phyloP scores from a whole-genome alignment of 2,797 vertebrate species.

The Enteromius radiatus region DNA sequence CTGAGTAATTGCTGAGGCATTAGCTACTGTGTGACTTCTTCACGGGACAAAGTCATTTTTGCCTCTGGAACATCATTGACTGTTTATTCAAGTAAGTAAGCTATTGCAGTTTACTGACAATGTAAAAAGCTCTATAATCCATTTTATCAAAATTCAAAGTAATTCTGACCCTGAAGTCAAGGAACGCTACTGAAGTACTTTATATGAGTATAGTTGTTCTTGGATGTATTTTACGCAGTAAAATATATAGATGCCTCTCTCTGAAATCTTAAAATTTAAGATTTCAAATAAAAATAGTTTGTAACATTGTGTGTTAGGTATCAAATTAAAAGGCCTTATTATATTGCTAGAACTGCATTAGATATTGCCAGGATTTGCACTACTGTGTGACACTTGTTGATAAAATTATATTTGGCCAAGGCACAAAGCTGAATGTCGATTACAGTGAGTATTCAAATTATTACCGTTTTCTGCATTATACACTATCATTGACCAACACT shows the following conservation, averaged over 20 bases:
- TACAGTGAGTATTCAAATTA: constrained; percentile 36
- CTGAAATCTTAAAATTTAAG: not conserved
- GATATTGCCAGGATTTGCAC: constrained; percentile 22
- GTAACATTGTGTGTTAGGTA: not conserved
- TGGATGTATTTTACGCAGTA: not conserved
- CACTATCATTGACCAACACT: not conserved
- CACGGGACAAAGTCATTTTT: constrained; percentile 21
- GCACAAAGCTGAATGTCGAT: constrained; percentile 41
- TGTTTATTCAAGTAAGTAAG: constrained; percentile 36
- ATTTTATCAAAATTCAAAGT: not conserved
- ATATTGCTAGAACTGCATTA: not conserved
- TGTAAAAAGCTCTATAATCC: not conserved
- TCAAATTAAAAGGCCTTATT: not conserved
- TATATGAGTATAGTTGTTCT: not conserved
- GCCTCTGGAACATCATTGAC: constrained; percentile 22
- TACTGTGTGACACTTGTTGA: constrained; percentile 47
- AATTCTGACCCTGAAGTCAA: not conserved
- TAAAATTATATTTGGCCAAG: constrained; percentile 44
- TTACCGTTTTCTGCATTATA: not conserved
- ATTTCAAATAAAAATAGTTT: not conserved
- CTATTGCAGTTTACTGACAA: not conserved
- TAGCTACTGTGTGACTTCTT: constrained; percentile 32
- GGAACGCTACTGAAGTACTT: not conserved
- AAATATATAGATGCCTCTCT: not conserved
- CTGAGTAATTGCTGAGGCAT: not conserved